Percentiles rank a stretch among this genome's conserved stretches.
phyloP scores from a whole-genome alignment of 2,113 vertebrate genomes.

The Cyanoramphus novaezelandiae region DNA sequence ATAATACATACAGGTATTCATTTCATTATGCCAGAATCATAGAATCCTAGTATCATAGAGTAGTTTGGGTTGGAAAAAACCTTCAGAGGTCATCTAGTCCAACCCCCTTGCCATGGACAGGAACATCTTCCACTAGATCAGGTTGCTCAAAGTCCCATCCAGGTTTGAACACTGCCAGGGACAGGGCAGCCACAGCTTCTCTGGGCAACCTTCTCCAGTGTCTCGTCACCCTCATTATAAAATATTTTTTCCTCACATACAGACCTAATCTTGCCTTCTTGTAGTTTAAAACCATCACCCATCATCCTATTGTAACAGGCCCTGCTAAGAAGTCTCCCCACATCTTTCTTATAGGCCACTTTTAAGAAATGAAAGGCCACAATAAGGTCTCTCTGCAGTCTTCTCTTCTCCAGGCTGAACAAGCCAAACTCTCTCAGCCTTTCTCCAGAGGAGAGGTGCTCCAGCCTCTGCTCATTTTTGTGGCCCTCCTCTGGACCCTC shows the following conservation, averaged over 20 bases:
- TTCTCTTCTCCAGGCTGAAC: background rate
- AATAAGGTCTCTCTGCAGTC: background rate
- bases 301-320: background rate
- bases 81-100: background rate
- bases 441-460: background rate
- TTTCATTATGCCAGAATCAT: background rate
- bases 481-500: background rate
- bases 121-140: background rate
- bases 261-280: background rate
- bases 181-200: background rate
- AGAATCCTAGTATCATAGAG: background rate
- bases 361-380: background rate
- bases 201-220: background rate
- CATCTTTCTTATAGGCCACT: background rate
- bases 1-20: background rate
- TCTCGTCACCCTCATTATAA: background rate
- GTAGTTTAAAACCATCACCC: background rate
- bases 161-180: background rate
- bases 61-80: background rate
- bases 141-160: background rate
- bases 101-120: background rate
- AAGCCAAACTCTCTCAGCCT: background rate
- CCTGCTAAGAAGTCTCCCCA: background rate
- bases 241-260: background rate
- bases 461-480: background rate